A percentile compares a stretch with the other conserved stretches of the same genome.
phyloP scores from a whole-genome alignment of 2,113 vertebrate species.

The Pandion haliaetus region DNA sequence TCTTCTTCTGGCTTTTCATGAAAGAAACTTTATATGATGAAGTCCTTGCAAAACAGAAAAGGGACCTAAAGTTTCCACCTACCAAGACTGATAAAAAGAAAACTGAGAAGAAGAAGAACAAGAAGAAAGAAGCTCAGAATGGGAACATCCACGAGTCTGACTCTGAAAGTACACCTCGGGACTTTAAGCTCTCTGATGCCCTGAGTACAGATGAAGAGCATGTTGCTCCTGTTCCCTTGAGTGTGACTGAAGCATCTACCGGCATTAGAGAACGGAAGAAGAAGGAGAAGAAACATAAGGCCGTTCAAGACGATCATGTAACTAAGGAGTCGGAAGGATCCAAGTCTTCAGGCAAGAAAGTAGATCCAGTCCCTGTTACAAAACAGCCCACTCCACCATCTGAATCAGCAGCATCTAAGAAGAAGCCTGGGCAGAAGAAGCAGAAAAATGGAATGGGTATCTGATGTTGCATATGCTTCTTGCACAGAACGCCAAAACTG shows the following conservation, averaged over 20 bases:
- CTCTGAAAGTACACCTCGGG: conserved; percentile 81
- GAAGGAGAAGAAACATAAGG: conserved; percentile 88
- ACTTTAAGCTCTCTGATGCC: conserved; percentile 84
- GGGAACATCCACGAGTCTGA: conserved; percentile 87
- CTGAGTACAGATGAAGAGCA: conserved; percentile 78
- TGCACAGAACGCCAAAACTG: conserved; percentile 60
- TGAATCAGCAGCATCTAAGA: conserved; percentile 73
- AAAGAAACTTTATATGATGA: conserved; percentile 98
- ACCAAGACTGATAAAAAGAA: conserved; percentile 91
- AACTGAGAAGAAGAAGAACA: conserved; percentile 93
- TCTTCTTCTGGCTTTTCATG: conserved; percentile 99
- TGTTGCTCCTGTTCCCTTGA: conserved; percentile 45
- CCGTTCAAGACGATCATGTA: conserved; percentile 59
- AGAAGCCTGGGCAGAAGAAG: conserved; percentile 90
- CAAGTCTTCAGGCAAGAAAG: conserved; percentile 82
- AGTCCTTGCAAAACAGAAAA: conserved; percentile 92
- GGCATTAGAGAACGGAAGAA: conserved; percentile 88
- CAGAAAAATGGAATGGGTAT: conserved; percentile 86
- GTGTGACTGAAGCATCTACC: conserved; percentile 66
- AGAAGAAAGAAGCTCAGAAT: conserved; percentile 89
- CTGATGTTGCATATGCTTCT: conserved; percentile 64
- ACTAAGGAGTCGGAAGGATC: conserved; percentile 82
- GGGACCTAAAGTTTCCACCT: conserved; percentile 85
- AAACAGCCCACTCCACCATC: conserved; percentile 83
- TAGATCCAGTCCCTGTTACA: conserved; percentile 77